These are phyloP conservation scores for Drosophila micromelanica DNA, from an alignment of 1,140 invertebrate genomes.

Conservation along the genomic window DNA sequence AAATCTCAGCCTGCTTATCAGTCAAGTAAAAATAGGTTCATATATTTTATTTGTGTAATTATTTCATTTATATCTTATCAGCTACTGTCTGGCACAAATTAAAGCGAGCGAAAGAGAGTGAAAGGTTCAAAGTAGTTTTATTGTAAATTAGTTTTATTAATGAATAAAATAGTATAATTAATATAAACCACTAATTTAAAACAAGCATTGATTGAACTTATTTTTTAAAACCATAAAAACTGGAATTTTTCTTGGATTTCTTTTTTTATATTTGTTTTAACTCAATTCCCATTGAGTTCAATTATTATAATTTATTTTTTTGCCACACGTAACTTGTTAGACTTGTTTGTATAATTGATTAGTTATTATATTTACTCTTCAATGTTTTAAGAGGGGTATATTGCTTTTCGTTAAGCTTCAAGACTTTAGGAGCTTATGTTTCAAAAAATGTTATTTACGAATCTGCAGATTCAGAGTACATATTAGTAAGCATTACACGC, in stretches of 20 bases:
- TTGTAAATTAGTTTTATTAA: background rate
- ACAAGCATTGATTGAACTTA: background rate
- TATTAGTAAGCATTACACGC: too few relatives aligned
- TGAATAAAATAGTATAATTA: background rate
- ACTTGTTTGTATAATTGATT: constrained; percentile 25
- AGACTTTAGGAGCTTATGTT: too few relatives aligned
- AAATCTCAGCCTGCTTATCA: background rate
- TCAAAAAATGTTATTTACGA: too few relatives aligned
- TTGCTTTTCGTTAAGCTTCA: too few relatives aligned
- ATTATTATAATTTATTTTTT: background rate
- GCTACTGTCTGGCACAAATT: constrained; percentile 4
- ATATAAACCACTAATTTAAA: background rate
- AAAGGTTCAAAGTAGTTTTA: background rate
- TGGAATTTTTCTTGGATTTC: background rate
- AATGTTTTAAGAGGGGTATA: too few relatives aligned
- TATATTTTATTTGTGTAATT: background rate
- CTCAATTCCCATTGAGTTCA: constrained; percentile 9
- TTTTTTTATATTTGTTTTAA: background rate
- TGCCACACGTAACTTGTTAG: background rate
- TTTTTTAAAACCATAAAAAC: background rate
- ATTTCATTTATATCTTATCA: constrained; percentile 9
- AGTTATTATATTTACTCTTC: background rate
- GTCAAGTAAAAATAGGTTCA: background rate
- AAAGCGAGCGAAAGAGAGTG: background rate
- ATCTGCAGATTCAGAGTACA: too few relatives aligned